These are phyloP conservation scores for Synanthedon myopaeformis DNA, from an alignment of 2,888 invertebrate species.

Conservation along the genomic window DNA sequence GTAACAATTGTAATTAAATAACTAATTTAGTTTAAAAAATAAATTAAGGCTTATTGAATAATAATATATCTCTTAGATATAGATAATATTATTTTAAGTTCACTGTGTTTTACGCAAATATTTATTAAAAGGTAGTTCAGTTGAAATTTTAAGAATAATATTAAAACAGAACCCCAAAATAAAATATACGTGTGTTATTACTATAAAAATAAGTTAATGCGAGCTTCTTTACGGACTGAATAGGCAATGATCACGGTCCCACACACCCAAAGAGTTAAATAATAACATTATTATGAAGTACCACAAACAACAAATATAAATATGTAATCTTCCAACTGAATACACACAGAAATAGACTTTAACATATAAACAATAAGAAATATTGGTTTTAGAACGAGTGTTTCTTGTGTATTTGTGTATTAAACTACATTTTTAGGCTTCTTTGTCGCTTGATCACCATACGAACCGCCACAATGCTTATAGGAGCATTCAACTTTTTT, in stretches of 20 bases:
- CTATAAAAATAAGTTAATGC: constrained; percentile 36
- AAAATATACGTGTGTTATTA: constrained; percentile 11
- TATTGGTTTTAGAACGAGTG: not conserved
- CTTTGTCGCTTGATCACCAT: constrained; percentile 58
- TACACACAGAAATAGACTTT: not conserved
- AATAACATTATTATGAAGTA: constrained; percentile 35
- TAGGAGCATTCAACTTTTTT: constrained; percentile 37
- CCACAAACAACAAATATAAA: not conserved
- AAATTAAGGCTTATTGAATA: no score
- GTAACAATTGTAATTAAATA: no score
- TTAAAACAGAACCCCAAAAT: not conserved
- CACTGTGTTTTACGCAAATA: no score
- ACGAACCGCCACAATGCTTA: constrained; percentile 45
- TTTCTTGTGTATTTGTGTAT: constrained; percentile 21
- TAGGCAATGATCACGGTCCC: constrained; percentile 57
- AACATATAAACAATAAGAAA: not conserved
- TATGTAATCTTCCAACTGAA: not conserved
- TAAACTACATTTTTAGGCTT: constrained; percentile 51
- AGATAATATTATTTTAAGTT: no score
- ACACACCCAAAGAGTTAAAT: constrained; percentile 51
- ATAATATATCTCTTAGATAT: no score
- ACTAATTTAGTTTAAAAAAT: no score
- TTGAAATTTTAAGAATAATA: not conserved
- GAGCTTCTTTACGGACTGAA: constrained; percentile 46
- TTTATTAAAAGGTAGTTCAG: no score